Evolutionary conservation across 2,888 invertebrate genomes (phyloP).

Genomic region (Ellobium chinense): DNA sequence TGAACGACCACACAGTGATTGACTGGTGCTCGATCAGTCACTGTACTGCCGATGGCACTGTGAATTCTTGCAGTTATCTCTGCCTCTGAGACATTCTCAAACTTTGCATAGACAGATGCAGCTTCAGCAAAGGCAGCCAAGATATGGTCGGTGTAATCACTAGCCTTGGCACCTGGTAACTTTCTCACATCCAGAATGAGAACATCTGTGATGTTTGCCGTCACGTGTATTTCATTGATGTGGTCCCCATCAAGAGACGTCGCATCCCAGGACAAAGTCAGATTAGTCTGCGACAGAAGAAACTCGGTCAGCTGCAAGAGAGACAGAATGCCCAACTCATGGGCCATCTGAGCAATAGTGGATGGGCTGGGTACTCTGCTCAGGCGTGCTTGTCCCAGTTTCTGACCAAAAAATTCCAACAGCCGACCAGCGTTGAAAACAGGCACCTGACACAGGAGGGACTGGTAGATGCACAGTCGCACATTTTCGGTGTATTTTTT

Average conservation of each 20-base stretch:
- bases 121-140: neutral
- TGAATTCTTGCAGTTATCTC: neutral
- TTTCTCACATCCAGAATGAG: slow-evolving; percentile 19
- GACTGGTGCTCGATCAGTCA: slow-evolving; percentile 17
- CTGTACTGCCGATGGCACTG: neutral
- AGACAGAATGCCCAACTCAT: slow-evolving; percentile 11
- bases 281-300: neutral
- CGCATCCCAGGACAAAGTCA: slow-evolving; percentile 5
- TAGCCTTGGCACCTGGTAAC: slow-evolving; percentile 9
- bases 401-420: too few relatives aligned
- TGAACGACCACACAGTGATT: slow-evolving; percentile 9
- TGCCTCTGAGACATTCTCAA: too few relatives aligned
- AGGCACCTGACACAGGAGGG: too few relatives aligned
- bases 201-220: neutral
- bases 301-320: neutral
- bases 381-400: too few relatives aligned
- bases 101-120: neutral
- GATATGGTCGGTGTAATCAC: slow-evolving; percentile 9
- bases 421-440: too few relatives aligned
- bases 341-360: slow-evolving; percentile 20
- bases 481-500: too few relatives aligned
- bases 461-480: too few relatives aligned
- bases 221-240: slow-evolving; percentile 21
- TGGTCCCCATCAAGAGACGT: slow-evolving; percentile 3
- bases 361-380: slow-evolving; percentile 4